Percentiles rank a stretch among this genome's conserved stretches.
Conservation (phyloP, 2,888 invertebrate species). For the Philereme vetulata region DNA sequence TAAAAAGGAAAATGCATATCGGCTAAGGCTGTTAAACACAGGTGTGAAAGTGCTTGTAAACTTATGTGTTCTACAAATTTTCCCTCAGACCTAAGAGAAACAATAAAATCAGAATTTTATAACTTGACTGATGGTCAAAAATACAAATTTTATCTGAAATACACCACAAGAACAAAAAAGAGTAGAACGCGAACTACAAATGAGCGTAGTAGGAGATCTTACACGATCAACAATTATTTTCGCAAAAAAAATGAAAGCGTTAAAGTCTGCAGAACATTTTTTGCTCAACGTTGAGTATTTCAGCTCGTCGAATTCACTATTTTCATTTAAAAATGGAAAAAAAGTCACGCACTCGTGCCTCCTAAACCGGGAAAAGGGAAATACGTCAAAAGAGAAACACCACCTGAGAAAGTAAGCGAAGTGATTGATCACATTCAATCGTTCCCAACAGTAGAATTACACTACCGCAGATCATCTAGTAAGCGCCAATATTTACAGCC, state of each 20-base stretch:
- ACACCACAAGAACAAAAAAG: constrained; percentile 15
- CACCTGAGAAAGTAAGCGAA: constrained; percentile 26
- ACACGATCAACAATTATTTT: constrained; percentile 22
- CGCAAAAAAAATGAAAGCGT: constrained; percentile 11
- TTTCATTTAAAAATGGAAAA: constrained; percentile 24
- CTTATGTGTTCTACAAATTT: constrained; percentile 26
- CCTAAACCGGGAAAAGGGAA: constrained; percentile 27
- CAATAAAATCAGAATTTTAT: constrained; percentile 24
- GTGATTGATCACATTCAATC: constrained; percentile 30
- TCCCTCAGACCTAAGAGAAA: constrained; percentile 14
- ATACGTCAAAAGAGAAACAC: constrained; percentile 24
- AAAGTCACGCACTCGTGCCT: constrained; percentile 12
- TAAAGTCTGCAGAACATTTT: constrained; percentile 30
- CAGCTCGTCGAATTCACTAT: constrained; percentile 19
- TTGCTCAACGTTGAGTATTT: constrained; percentile 25
- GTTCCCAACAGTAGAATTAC: constrained; percentile 30
- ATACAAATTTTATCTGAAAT: constrained; percentile 27
- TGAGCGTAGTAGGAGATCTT: constrained; percentile 11
- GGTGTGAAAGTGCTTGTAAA: constrained; percentile 28
- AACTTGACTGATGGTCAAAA: constrained; percentile 30
- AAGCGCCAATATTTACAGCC: constrained; percentile 26
- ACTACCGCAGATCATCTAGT: constrained; percentile 20
- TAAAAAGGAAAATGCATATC: constrained; percentile 17
- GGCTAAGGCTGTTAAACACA: constrained; percentile 16
- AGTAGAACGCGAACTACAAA: constrained; percentile 19